A percentile compares a stretch with the other conserved stretches of the same genome.
These are phyloP conservation scores for Drosophila testacea DNA, from an alignment of 2,888 invertebrate genomes.

Conservation along the genomic window DNA sequence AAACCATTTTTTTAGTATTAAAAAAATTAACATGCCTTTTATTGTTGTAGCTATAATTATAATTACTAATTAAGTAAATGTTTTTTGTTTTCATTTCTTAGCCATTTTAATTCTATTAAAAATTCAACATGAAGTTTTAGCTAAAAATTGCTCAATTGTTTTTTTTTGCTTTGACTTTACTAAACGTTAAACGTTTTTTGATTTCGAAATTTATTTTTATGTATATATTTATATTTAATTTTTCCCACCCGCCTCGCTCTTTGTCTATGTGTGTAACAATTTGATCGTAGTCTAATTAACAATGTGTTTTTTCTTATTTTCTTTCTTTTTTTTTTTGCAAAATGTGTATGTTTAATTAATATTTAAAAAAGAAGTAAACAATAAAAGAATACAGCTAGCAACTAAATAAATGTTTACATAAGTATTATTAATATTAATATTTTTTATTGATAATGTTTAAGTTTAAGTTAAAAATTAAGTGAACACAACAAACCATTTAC, in stretches of 20 bases:
- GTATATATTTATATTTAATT: slow-evolving; percentile 2
- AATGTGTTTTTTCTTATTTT: slow-evolving; percentile 31
- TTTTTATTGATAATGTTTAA: slow-evolving; percentile 28
- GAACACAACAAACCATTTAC: slow-evolving; percentile 75
- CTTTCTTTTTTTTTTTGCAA: slow-evolving; percentile 11
- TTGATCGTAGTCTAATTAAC: slow-evolving; percentile 59
- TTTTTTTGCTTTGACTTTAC: neutral
- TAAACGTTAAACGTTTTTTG: slow-evolving; percentile 67
- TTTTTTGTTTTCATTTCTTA: slow-evolving; percentile 54
- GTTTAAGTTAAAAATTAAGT: slow-evolving; percentile 57
- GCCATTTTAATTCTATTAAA: slow-evolving; percentile 65
- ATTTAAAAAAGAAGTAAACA: slow-evolving; percentile 19
- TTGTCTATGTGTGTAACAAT: slow-evolving; percentile 50
- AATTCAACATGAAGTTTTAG: slow-evolving; percentile 69
- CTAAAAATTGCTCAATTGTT: slow-evolving; percentile 71
- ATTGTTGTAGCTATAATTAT: slow-evolving; percentile 60
- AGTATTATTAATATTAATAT: slow-evolving; percentile 5
- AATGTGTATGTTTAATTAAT: slow-evolving; percentile 35
- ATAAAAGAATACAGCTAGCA: slow-evolving; percentile 46
- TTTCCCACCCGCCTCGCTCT: slow-evolving; percentile 31
- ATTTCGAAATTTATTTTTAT: slow-evolving; percentile 36
- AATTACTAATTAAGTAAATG: slow-evolving; percentile 79
- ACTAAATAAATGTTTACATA: slow-evolving; percentile 36
- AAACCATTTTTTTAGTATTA: slow-evolving; percentile 77
- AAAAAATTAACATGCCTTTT: slow-evolving; percentile 79